Conservation (phyloP, 2,888 invertebrate genomes). For the Acleris cristana region DNA sequence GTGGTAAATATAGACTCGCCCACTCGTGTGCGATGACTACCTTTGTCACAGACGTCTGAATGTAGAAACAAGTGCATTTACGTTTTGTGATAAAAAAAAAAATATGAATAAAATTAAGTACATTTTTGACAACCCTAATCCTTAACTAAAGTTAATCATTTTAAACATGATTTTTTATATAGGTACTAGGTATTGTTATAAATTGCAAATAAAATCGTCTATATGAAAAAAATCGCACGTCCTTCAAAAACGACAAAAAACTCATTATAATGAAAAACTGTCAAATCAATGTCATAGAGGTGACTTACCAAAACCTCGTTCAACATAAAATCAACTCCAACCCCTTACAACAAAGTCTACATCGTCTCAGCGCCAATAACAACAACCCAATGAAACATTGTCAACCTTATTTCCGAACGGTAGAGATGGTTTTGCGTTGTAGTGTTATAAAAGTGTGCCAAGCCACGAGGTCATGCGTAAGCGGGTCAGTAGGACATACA, state of each 20-base stretch:
- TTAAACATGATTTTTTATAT: no score
- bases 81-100: not conserved
- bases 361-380: not conserved
- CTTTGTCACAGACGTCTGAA: not conserved
- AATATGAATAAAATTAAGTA: no score
- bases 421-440: conserved; percentile 16
- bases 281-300: conserved; percentile 27
- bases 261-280: conserved; percentile 22
- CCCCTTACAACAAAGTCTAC: conserved; percentile 2
- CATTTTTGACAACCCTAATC: no score
- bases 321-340: conserved; percentile 7
- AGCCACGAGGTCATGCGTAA: conserved; percentile 44
- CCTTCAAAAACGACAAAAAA: conserved; percentile 2
- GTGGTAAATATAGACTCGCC: conserved; percentile 16
- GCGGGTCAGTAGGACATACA: conserved; percentile 45
- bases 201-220: not conserved
- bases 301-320: not conserved
- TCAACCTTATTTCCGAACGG: not conserved
- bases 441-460: conserved; percentile 38
- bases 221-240: not conserved
- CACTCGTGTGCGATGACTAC: conserved; percentile 2
- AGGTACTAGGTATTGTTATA: no score
- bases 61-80: not conserved
- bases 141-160: no score
- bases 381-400: not conserved